Conservation (phyloP, 53 echinoderm and acorn worm species). For the Zoroaster sp. region DNA sequence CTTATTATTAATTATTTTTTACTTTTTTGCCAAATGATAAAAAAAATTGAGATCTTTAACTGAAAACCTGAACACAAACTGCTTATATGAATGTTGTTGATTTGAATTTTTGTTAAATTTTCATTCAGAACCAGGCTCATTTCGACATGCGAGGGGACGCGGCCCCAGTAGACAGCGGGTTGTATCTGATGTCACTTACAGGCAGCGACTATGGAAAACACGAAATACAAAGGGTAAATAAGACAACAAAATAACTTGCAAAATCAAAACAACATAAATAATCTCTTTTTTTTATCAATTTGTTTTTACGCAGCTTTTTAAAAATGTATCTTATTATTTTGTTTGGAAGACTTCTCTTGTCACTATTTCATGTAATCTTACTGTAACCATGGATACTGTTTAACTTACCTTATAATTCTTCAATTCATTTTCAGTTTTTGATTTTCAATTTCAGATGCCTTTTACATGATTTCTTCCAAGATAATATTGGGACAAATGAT, state of each 20-base stretch:
- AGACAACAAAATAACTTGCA: background rate
- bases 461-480: too few species aligned
- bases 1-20: too few species aligned
- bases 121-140: constrained; percentile 74
- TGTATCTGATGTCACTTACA: constrained; percentile 82
- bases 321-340: background rate
- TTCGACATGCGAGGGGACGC: constrained; percentile 88
- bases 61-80: background rate
- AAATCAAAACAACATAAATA: background rate
- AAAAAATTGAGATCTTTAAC: too few species aligned
- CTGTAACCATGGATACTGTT: too few species aligned
- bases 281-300: too few species aligned
- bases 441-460: too few species aligned
- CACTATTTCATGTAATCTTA: too few species aligned
- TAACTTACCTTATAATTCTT: too few species aligned
- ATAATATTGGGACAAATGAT: too few species aligned
- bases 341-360: too few species aligned
- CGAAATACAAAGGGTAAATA: constrained; percentile 67
- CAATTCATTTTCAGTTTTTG: too few species aligned
- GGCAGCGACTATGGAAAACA: constrained; percentile 70
- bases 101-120: background rate
- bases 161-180: constrained; percentile 71
- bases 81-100: background rate
- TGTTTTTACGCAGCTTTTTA: background rate
- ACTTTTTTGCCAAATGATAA: too few species aligned